Conservation (phyloP, 2,113 vertebrate genomes). For the Epinephelus lanceolatus region DNA sequence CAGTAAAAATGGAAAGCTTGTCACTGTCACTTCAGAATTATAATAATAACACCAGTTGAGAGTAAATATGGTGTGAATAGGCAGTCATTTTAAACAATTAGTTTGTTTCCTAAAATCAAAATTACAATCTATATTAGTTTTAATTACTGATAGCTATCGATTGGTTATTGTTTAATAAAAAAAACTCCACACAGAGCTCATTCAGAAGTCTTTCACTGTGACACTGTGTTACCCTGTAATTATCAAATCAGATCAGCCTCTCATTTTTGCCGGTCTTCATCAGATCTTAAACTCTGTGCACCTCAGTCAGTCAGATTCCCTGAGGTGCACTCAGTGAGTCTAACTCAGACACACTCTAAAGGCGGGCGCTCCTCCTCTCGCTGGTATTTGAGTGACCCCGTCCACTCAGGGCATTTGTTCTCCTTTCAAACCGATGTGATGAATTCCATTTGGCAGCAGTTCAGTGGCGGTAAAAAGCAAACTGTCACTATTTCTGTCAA, state of each 20-base stretch:
- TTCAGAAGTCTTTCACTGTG: background rate
- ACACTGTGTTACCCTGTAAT: background rate
- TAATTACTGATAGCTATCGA: background rate
- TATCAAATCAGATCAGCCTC: background rate
- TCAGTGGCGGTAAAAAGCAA: slow-evolving; percentile 41
- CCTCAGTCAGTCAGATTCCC: background rate
- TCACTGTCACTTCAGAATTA: background rate
- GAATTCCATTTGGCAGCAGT: slow-evolving; percentile 58
- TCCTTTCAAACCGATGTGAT: slow-evolving; percentile 33
- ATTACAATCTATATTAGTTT: background rate
- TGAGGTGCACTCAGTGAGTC: slow-evolving; percentile 37
- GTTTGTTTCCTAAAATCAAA: too few relatives aligned
- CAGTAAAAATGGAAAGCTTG: background rate
- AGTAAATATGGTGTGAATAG: background rate
- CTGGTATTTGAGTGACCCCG: slow-evolving; percentile 46
- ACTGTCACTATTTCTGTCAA: slow-evolving; percentile 49
- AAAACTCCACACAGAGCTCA: background rate
- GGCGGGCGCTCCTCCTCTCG: slow-evolving; percentile 30
- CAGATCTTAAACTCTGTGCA: background rate
- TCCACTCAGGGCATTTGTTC: slow-evolving; percentile 53
- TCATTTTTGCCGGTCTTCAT: background rate
- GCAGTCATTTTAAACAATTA: background rate
- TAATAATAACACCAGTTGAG: background rate
- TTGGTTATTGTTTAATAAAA: background rate
- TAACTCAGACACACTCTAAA: slow-evolving; percentile 25